Evolutionary conservation across 35 echinoderm and acorn worm species (phyloP), one percentile per base, ranked within the genome.

Genomic region (Ophiothrix spiculata): DNA sequence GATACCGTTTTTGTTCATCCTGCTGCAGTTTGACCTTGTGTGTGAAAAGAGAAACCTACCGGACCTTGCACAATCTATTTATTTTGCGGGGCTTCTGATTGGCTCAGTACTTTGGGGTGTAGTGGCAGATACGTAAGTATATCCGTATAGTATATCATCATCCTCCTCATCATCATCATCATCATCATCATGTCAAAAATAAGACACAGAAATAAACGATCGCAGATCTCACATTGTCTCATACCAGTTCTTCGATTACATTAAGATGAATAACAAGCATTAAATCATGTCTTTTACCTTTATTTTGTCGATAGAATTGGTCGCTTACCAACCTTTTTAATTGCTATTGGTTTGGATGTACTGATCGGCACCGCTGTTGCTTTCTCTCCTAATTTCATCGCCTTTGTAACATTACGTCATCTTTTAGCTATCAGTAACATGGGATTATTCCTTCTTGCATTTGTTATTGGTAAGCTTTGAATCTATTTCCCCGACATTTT

Each of bases 381-480:
- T 16, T 94, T 94, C 39, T 63, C 88, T 4, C 88, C 88, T 0
- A 83, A 75, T 33, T 81, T 87, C 12, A 36, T 33, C 0, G 73
- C 56, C 1, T 94, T 77, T 45, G 49, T 74, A 14, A 45, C 41
- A 3, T 25, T 86, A 13, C 37, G 92, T 12, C 77, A 90, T 16
- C 21, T 87, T 38, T 56, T 94, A 13, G 88, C 83, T 64, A 64
- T 83, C 39, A 34, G 69, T 23, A 90, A 83, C 56, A 90, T 87
- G 83, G 88, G 92, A 0, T 41, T 87, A 15, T 94, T 90, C 63
- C 80, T 94, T 19, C 75, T 94, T 29, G 88, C 88, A n/a, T 94
- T 94, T 63, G 75, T 94, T 0, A 87, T 94, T 0, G 92, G 92
- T 94, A 83, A 87, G 84, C n/a, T n/a, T n/a, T n/a, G n/a, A n/a